These are phyloP conservation scores for Rhombomys opimus DNA, from an alignment of 2,113 vertebrate genomes.

Conservation along the genomic window DNA sequence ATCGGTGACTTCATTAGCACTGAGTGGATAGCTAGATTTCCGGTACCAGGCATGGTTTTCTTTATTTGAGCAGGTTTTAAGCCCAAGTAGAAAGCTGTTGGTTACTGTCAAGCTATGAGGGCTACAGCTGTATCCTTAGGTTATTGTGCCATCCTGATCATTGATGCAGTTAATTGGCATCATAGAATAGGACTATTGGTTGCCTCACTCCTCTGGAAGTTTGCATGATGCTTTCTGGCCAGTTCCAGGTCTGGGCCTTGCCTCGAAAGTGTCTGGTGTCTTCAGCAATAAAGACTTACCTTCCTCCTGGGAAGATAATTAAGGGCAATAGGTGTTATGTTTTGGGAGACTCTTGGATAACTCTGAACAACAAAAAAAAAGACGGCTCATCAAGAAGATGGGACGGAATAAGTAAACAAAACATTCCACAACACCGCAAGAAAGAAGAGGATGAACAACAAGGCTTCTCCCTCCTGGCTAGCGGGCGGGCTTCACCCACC, in stretches of 20 bases:
- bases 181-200: neutral
- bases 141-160: neutral
- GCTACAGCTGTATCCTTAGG: too few species aligned
- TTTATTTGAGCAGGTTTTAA: neutral
- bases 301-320: neutral
- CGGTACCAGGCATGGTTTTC: neutral
- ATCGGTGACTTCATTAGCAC: neutral
- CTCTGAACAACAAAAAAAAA: neutral
- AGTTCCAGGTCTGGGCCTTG: neutral
- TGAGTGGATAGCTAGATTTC: neutral
- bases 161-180: neutral
- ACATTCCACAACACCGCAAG: too few species aligned
- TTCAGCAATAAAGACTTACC: neutral
- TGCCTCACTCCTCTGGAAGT: neutral
- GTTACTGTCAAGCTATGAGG: neutral
- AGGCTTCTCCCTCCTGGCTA: too few species aligned
- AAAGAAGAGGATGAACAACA: too few species aligned
- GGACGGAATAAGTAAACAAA: too few species aligned
- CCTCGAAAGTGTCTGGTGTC: neutral
- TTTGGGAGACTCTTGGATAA: neutral
- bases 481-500: too few species aligned
- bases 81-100: neutral
- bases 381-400: neutral
- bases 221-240: neutral
- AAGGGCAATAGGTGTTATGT: neutral